A percentile compares a stretch with the other conserved stretches of the same genome.
phyloP scores from a whole-genome alignment of 2,113 vertebrate genomes.

The Myiopsitta monachus region DNA sequence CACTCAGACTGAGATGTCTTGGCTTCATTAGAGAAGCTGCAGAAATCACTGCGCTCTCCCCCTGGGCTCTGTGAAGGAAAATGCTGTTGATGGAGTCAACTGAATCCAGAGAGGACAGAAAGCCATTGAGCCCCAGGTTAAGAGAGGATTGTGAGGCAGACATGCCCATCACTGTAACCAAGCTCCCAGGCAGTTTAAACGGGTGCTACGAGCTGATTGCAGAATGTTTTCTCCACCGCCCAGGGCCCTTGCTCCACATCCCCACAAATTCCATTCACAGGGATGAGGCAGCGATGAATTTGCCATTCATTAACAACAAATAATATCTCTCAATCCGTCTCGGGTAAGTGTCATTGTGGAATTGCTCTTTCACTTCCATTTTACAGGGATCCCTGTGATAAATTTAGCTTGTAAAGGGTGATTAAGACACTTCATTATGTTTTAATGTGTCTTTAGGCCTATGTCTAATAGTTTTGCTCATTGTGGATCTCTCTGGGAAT shows the following conservation, averaged over 20 bases:
- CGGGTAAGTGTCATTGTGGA: slow-evolving; percentile 7
- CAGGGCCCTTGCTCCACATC: background rate
- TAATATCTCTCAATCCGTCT: slow-evolving; percentile 39
- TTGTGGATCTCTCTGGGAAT: slow-evolving; percentile 27
- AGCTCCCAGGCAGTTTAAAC: slow-evolving; percentile 13
- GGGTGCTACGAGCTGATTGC: slow-evolving; percentile 9
- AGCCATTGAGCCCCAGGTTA: background rate
- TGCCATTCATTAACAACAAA: slow-evolving; percentile 61
- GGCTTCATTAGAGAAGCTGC: slow-evolving; percentile 38
- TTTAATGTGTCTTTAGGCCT: slow-evolving; percentile 68
- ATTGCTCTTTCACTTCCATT: slow-evolving; percentile 61
- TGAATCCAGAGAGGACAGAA: slow-evolving; percentile 1
- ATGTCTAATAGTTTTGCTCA: slow-evolving; percentile 1
- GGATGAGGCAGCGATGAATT: slow-evolving; percentile 31
- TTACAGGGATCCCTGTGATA: slow-evolving; percentile 55
- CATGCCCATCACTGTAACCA: background rate
- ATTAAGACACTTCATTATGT: slow-evolving; percentile 70
- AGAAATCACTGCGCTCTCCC: background rate
- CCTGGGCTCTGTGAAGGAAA: slow-evolving; percentile 12
- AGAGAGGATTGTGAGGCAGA: slow-evolving; percentile 19
- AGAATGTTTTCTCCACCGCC: background rate
- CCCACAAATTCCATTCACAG: slow-evolving; percentile 27
- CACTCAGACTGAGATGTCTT: slow-evolving; percentile 18
- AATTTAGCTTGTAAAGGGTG: slow-evolving; percentile 63
- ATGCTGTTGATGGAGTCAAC: slow-evolving; percentile 30